Evolutionary conservation across 2,797 vertebrate species (phyloP), one percentile per base, ranked within the genome.

Genomic region (Sylvia borin): DNA sequence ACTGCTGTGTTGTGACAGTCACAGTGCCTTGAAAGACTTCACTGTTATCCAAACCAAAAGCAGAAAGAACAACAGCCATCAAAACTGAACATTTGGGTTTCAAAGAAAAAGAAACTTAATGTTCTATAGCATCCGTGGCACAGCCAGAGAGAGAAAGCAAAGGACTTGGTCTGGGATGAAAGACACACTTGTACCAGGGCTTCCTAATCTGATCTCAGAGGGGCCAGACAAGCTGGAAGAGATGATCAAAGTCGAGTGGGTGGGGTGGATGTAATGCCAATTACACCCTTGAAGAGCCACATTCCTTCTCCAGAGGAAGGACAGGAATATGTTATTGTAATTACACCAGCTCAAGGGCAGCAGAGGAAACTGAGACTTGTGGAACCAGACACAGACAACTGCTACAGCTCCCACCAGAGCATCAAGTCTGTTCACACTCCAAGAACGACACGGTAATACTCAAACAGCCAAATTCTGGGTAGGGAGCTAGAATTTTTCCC

Each of bases 251-350:
- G 92, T 55, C 20, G 50, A 48, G 68, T 4, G 14, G 68, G 71
- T 36, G 67, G 79, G 42, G 94, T 68, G 82, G 42, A 68, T 47
- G 72, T 53, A 73, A 19, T 42, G 43, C 67, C 77, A 68, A 42
- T 50, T 54, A 27, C 27, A 16, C 45, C 54, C 93, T 25, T 51
- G 85, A 96, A 87, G 65, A 93, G 92, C 58, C 75, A 78, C 93
- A 90, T 90, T 90, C 90, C 78, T 93, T 61, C 86, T 66, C 82
- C 90, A 60, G 68, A 85, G 84, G 66, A 93, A 94, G 34, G 55
- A 90, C 40, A 70, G 74, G 70, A 93, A 85, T 29, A 88, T 11
- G 9, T 81, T 50, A 73, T 15, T 74, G 24, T 32, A 77, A 78
- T 61, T 65, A 74, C 61, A 84, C 26, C 32, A 92, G 85, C 8